phyloP scores from a whole-genome alignment of 2,888 invertebrate species.

The Cosmorhoe ocellata region DNA sequence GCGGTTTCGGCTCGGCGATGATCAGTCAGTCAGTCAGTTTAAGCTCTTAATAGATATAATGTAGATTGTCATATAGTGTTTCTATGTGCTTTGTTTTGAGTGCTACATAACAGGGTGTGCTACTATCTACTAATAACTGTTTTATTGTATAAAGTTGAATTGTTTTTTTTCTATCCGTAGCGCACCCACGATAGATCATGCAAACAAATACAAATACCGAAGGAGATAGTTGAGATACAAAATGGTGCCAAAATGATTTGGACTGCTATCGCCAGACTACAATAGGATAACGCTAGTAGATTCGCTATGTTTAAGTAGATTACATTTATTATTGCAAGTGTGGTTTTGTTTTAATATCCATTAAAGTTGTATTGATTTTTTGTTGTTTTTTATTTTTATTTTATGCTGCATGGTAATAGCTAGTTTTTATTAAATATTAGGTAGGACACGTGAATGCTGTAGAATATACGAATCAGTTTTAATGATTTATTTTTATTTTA shows the following conservation, averaged over 20 bases:
- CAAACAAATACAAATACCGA: conserved; percentile 77
- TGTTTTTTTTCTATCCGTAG: conserved; percentile 67
- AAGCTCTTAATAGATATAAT: too few relatives aligned
- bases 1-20: too few relatives aligned
- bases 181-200: conserved; percentile 76
- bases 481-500: conserved; percentile 29
- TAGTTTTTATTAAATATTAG: conserved; percentile 11
- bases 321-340: conserved; percentile 51
- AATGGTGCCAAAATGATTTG: conserved; percentile 33
- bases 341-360: conserved; percentile 66
- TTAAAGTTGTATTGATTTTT: conserved; percentile 71
- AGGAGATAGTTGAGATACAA: conserved; percentile 55
- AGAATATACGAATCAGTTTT: conserved; percentile 33
- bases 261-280: conserved; percentile 39
- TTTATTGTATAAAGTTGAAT: conserved; percentile 19
- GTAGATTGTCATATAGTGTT: conserved; percentile 24
- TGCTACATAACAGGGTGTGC: conserved; percentile 70
- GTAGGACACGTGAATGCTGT: conserved; percentile 28
- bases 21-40: too few relatives aligned
- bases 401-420: conserved; percentile 66
- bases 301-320: conserved; percentile 54
- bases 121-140: conserved; percentile 37
- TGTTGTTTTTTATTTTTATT: conserved; percentile 65
- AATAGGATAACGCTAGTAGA: conserved; percentile 49
- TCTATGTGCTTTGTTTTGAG: conserved; percentile 19